Evolutionary conservation across 2,797 vertebrate species (phyloP).

Genomic region (Chelon labrosus): DNA sequence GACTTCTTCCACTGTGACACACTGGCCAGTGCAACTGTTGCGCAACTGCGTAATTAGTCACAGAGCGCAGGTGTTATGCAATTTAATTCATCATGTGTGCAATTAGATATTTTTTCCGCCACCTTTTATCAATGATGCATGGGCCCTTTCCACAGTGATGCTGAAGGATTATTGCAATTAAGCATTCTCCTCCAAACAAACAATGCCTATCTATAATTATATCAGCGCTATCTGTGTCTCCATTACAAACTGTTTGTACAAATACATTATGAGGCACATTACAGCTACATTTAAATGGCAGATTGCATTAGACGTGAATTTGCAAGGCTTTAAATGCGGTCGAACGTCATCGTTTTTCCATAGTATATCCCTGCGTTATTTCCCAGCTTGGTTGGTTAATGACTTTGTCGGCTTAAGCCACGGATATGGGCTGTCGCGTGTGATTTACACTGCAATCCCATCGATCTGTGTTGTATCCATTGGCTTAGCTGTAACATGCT

Average conservation of each 20-base stretch:
- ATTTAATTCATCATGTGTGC: conserved; percentile 54
- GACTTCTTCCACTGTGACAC: conserved; percentile 18
- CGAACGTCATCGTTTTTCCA: conserved; percentile 8
- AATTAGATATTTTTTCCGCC: conserved; percentile 35
- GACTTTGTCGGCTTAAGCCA: conserved; percentile 28
- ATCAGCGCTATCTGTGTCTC: conserved; percentile 51
- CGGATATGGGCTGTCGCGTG: conserved; percentile 26
- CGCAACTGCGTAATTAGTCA: conserved; percentile 53
- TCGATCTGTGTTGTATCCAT: conserved; percentile 48
- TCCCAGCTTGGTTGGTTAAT: conserved; percentile 25
- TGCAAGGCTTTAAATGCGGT: conserved; percentile 16
- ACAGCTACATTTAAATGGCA: conserved; percentile 34
- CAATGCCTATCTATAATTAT: conserved; percentile 67
- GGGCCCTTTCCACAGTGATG: conserved; percentile 2
- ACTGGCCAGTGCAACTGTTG: conserved; percentile 39
- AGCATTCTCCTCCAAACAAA: conserved; percentile 52
- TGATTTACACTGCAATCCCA: conserved; percentile 48
- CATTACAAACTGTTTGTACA: conserved; percentile 47
- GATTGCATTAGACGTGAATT: conserved; percentile 35
- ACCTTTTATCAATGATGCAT: conserved; percentile 53
- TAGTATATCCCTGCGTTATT: conserved; percentile 17
- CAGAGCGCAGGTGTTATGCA: conserved; percentile 37
- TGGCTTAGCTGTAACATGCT: conserved; percentile 32
- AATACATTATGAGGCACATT: conserved; percentile 52
- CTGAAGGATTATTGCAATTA: conserved; percentile 47